A percentile compares a stretch with the other conserved stretches of the same genome.
Evolutionary conservation across 2,888 invertebrate genomes (phyloP).

Genomic region (Lomographa bimaculata): DNA sequence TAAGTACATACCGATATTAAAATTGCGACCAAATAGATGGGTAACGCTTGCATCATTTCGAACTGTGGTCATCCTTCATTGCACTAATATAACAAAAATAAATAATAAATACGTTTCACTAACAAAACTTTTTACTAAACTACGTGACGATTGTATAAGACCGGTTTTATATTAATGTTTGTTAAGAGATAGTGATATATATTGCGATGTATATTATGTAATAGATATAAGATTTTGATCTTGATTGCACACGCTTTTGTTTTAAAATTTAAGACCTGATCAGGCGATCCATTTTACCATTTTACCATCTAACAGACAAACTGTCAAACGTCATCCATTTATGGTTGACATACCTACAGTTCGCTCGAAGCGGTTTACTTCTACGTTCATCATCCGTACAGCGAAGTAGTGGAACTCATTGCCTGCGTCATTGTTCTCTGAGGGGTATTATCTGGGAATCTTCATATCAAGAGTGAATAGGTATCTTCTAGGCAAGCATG

Average conservation of each 20-base stretch:
- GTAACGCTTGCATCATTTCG: conserved; percentile 34
- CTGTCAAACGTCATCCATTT: too few relatives aligned
- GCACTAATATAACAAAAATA: conserved; percentile 14
- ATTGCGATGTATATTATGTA: conserved; percentile 25
- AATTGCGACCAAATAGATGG: conserved; percentile 21
- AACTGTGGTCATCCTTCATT: conserved; percentile 34
- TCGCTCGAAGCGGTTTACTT: too few relatives aligned
- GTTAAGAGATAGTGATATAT: conserved; percentile 8
- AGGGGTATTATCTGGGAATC: too few relatives aligned
- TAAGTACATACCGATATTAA: conserved; percentile 35
- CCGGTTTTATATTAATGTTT: conserved; percentile 26
- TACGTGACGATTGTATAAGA: conserved; percentile 45
- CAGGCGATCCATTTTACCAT: too few relatives aligned
- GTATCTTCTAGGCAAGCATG: too few relatives aligned
- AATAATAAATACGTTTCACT: conserved; percentile 12
- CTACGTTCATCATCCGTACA: too few relatives aligned
- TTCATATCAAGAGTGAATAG: too few relatives aligned
- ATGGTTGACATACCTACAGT: too few relatives aligned
- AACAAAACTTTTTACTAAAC: conserved; percentile 24
- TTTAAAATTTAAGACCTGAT: too few relatives aligned
- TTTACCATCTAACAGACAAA: too few relatives aligned
- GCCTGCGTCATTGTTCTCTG: too few relatives aligned
- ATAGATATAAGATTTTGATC: conserved; percentile 4
- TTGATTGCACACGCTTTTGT: conserved; percentile 23
- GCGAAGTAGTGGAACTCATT: too few relatives aligned